phyloP scores from a whole-genome alignment of 2,888 invertebrate genomes.

The Acheta domesticus region DNA sequence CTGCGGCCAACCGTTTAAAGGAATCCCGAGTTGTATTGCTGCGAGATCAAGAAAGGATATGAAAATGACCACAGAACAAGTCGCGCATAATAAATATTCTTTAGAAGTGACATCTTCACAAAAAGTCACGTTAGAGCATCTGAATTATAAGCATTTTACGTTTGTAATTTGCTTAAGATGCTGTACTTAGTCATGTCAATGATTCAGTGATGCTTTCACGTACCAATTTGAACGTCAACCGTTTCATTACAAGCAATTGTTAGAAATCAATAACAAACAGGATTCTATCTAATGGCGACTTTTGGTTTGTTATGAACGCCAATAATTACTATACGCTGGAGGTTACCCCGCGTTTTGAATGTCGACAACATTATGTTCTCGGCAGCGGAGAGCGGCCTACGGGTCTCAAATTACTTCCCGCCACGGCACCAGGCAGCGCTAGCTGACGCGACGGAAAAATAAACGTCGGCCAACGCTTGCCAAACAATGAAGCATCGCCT shows the following conservation, averaged over 20 bases:
- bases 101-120: no score
- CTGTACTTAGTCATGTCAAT: background rate
- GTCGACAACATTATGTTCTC: background rate
- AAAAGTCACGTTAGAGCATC: background rate
- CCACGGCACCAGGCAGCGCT: background rate
- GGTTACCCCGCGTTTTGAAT: no score
- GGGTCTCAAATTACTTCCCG: background rate
- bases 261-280: slow-evolving; percentile 5
- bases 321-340: background rate
- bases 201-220: background rate
- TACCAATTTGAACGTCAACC: background rate
- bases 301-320: background rate
- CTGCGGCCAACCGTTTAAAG: background rate
- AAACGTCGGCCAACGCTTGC: background rate
- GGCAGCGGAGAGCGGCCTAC: background rate
- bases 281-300: background rate
- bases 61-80: no score
- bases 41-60: no score
- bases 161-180: background rate
- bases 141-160: background rate
- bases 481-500: background rate
- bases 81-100: no score
- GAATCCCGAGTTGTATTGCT: no score
- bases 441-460: slow-evolving; percentile 7
- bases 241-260: background rate